phyloP scores from a whole-genome alignment of 2,113 vertebrate genomes.

The Xiphophorus couchianus region DNA sequence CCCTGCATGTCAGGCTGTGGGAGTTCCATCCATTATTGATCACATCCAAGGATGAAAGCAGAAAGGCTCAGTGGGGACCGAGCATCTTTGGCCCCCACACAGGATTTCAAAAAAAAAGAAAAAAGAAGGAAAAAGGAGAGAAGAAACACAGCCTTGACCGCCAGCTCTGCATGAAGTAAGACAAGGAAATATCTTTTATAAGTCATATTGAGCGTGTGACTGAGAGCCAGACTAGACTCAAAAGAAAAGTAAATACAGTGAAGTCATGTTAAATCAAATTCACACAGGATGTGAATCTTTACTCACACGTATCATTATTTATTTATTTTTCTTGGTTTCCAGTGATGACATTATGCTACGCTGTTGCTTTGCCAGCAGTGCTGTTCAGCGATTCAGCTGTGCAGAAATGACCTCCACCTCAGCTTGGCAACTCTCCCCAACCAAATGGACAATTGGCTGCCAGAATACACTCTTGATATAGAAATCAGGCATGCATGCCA shows the following conservation, averaged over 20 bases:
- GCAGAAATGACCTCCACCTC: constrained; percentile 71
- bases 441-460: constrained; percentile 74
- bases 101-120: constrained; percentile 18
- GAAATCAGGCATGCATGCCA: constrained; percentile 46
- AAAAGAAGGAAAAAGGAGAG: constrained; percentile 12
- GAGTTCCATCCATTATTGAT: constrained; percentile 82
- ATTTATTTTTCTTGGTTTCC: constrained; percentile 29
- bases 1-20: constrained; percentile 68
- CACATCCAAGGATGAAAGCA: constrained; percentile 75
- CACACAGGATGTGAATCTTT: constrained; percentile 19
- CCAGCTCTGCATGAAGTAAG: constrained; percentile 50
- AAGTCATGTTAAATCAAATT: constrained; percentile 11
- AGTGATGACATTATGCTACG: constrained; percentile 62
- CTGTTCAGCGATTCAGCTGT: constrained; percentile 72
- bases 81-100: constrained; percentile 70
- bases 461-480: constrained; percentile 61
- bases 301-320: constrained; percentile 34
- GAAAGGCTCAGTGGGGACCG: constrained; percentile 66
- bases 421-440: constrained; percentile 68
- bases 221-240: constrained; percentile 8
- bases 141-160: constrained; percentile 53
- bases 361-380: constrained; percentile 38
- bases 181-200: constrained; percentile 54
- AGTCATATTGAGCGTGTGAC: constrained; percentile 21
- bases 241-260: constrained; percentile 26